These are phyloP conservation scores for Isichthys henryi DNA, from an alignment of 2,113 vertebrate species.

Conservation along the genomic window DNA sequence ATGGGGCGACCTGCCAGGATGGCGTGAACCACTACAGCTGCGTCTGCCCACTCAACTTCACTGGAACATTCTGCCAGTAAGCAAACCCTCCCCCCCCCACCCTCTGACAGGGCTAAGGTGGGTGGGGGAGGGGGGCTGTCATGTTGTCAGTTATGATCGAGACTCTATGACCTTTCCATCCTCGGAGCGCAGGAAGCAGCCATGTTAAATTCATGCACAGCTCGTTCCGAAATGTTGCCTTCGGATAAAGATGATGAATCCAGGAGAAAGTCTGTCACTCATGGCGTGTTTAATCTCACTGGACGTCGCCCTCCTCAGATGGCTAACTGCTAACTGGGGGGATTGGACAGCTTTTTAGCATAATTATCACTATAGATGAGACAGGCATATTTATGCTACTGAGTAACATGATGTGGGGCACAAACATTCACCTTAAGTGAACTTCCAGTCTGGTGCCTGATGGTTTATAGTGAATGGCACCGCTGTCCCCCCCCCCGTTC, in stretches of 20 bases:
- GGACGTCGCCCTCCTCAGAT: background rate
- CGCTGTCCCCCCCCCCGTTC: background rate
- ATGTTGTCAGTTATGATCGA: background rate
- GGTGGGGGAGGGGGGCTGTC: background rate
- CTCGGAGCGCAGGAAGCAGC: background rate
- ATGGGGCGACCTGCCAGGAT: slow-evolving; percentile 69
- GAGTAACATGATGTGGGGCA: background rate
- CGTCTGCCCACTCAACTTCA: slow-evolving; percentile 58
- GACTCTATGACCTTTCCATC: background rate
- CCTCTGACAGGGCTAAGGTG: background rate
- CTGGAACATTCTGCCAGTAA: slow-evolving; percentile 72
- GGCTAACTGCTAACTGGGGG: background rate
- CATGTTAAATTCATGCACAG: background rate
- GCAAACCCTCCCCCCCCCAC: slow-evolving; percentile 26
- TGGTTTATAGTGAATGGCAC: background rate
- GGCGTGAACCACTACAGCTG: slow-evolving; percentile 68
- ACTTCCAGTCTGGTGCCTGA: background rate
- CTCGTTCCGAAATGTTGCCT: background rate
- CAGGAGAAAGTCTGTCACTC: background rate
- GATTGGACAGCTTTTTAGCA: background rate
- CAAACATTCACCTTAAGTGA: background rate
- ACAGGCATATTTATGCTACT: background rate
- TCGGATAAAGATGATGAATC: background rate
- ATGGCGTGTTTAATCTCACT: background rate
- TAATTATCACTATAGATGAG: background rate